These are phyloP conservation scores for Tyto alba DNA, from an alignment of 2,113 vertebrate species.

Conservation along the genomic window DNA sequence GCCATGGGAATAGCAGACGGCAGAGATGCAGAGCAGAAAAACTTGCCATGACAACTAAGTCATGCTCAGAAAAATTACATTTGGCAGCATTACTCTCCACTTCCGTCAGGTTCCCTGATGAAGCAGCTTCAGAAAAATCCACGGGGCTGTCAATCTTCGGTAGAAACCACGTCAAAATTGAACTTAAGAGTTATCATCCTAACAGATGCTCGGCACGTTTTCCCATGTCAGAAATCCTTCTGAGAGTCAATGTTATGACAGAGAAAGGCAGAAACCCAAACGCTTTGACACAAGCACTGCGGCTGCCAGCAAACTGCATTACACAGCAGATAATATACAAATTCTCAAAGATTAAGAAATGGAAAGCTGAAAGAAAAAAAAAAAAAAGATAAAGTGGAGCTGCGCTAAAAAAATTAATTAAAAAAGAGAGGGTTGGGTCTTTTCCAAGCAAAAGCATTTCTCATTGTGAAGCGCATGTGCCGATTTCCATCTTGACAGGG, in stretches of 20 bases:
- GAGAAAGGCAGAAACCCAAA: slow-evolving; percentile 12
- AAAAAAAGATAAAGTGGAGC: neutral
- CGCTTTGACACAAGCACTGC: neutral
- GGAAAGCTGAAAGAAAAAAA: neutral
- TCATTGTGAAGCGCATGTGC: fast-evolving
- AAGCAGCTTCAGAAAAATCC: neutral
- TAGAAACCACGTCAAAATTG: neutral
- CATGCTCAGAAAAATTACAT: neutral
- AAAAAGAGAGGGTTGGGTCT: neutral
- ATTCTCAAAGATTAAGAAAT: neutral
- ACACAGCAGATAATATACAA: neutral
- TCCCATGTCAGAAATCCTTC: neutral
- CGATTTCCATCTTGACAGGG: neutral
- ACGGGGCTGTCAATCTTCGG: neutral
- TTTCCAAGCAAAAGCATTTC: neutral
- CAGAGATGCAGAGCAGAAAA: fast-evolving
- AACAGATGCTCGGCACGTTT: neutral
- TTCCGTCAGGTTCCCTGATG: neutral
- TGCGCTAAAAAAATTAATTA: neutral
- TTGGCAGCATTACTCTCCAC: neutral
- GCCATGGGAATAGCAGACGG: neutral
- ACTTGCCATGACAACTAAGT: neutral
- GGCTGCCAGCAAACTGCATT: neutral
- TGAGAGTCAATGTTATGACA: neutral
- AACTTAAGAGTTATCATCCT: neutral